Conservation (phyloP, 2,888 invertebrate species). For the Peribatodes rhomboidaria region DNA sequence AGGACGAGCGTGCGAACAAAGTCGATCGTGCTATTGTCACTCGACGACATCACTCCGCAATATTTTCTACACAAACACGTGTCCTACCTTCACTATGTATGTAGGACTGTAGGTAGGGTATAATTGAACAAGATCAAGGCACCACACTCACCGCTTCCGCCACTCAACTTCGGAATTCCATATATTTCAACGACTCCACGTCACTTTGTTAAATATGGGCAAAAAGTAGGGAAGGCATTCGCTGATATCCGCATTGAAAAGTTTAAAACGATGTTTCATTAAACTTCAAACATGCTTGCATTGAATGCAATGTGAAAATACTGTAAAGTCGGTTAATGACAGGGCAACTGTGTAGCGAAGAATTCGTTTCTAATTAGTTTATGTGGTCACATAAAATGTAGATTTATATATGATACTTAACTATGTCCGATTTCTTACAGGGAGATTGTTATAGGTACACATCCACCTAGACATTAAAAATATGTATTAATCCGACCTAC, state of each 20-base stretch:
- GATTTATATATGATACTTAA: constrained; percentile 4
- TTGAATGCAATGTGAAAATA: constrained; percentile 13
- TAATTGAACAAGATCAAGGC: constrained; percentile 77
- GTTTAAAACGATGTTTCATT: constrained; percentile 43
- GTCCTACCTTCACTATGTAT: constrained; percentile 37
- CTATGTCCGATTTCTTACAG: neutral
- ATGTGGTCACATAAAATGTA: constrained; percentile 1
- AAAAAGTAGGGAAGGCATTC: constrained; percentile 45
- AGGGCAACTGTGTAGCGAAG: constrained; percentile 5
- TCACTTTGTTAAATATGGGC: constrained; percentile 44
- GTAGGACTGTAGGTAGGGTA: constrained; percentile 39
- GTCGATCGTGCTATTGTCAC: constrained; percentile 78
- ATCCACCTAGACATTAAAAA: neutral
- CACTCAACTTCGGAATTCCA: constrained; percentile 72
- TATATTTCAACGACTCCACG: constrained; percentile 43
- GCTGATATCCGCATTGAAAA: constrained; percentile 44
- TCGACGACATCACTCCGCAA: constrained; percentile 68
- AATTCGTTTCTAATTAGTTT: constrained; percentile 20
- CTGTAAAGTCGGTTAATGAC: constrained; percentile 19
- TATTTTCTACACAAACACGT: constrained; percentile 63
- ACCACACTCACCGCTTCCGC: constrained; percentile 74
- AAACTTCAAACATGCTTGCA: constrained; percentile 31
- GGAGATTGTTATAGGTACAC: neutral
- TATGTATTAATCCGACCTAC: neutral
- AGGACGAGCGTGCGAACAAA: constrained; percentile 81